phyloP scores from a whole-genome alignment of 2,797 vertebrate genomes.

The Clarias pachynema region DNA sequence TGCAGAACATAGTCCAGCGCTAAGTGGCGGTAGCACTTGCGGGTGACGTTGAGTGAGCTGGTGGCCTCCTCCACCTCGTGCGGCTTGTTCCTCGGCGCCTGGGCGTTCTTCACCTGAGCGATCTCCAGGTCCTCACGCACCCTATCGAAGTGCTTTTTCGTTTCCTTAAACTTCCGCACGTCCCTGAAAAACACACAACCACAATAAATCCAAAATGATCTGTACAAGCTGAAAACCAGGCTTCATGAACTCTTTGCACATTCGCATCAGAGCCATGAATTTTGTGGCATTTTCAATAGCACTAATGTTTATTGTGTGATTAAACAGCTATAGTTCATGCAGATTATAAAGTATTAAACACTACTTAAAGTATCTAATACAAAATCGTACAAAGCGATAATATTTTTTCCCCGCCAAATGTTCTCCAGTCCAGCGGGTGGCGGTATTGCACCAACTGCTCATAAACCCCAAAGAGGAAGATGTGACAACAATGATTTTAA shows the following conservation, averaged over 20 bases:
- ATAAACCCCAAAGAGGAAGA: too few species aligned
- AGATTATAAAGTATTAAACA: too few species aligned
- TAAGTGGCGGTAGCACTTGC: conserved; percentile 94
- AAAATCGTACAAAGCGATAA: too few species aligned
- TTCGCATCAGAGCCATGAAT: neutral
- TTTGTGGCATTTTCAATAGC: too few species aligned
- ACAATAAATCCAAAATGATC: neutral
- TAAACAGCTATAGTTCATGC: too few species aligned
- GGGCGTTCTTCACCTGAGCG: conserved; percentile 93
- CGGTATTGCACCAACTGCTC: too few species aligned
- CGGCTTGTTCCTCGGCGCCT: conserved; percentile 90
- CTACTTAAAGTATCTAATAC: too few species aligned
- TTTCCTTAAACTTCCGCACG: conserved; percentile 95
- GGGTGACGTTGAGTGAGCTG: conserved; percentile 84
- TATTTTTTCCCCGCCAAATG: too few species aligned
- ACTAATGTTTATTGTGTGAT: too few species aligned
- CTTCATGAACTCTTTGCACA: neutral
- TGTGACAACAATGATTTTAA: too few species aligned
- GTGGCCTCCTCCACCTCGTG: conserved; percentile 95
- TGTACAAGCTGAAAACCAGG: neutral
- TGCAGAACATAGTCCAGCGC: conserved; percentile 94
- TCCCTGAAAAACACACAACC: conserved; percentile 74
- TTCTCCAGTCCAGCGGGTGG: too few species aligned
- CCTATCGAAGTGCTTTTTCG: conserved; percentile 95
- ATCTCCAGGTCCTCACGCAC: conserved; percentile 94